A percentile compares a stretch with the other conserved stretches of the same genome.
Evolutionary conservation across 2,113 vertebrate species (phyloP).

Genomic region (Gobius niger): DNA sequence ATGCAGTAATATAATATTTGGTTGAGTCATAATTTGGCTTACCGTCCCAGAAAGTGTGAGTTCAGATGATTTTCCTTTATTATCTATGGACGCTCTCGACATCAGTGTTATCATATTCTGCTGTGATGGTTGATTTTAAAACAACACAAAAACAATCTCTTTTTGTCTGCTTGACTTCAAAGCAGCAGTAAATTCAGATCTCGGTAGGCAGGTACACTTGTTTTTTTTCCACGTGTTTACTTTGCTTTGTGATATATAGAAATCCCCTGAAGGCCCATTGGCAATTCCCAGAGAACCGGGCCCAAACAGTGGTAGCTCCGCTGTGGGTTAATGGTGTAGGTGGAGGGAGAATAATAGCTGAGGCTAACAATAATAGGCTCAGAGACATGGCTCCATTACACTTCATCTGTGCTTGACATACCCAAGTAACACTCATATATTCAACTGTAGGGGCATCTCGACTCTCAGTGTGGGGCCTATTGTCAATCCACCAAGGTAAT

Average conservation of each 20-base stretch:
- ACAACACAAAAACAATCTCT: background rate
- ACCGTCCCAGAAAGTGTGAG: background rate
- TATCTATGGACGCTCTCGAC: background rate
- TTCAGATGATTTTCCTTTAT: background rate
- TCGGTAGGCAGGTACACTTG: background rate
- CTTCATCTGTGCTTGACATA: background rate
- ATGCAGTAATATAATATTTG: background rate
- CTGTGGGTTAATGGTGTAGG: constrained; percentile 24
- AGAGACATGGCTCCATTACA: constrained; percentile 25
- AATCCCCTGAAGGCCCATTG: constrained; percentile 49
- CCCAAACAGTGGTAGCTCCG: constrained; percentile 34
- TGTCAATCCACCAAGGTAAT: constrained; percentile 17
- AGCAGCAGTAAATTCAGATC: background rate
- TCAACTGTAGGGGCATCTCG: constrained; percentile 14
- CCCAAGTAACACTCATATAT: constrained; percentile 11
- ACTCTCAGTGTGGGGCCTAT: constrained; percentile 1
- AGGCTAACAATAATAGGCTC: constrained; percentile 37
- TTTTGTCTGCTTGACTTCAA: background rate
- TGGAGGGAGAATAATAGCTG: constrained; percentile 26
- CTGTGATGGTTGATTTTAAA: background rate
- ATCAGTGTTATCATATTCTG: background rate
- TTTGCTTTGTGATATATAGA: constrained; percentile 33
- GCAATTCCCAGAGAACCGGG: constrained; percentile 29
- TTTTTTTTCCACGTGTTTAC: constrained; percentile 20
- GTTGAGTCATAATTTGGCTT: background rate